A percentile compares a stretch with the other conserved stretches of the same genome.
Conservation (phyloP, 2,888 invertebrate genomes). For the Leptopterna dolabrata region DNA sequence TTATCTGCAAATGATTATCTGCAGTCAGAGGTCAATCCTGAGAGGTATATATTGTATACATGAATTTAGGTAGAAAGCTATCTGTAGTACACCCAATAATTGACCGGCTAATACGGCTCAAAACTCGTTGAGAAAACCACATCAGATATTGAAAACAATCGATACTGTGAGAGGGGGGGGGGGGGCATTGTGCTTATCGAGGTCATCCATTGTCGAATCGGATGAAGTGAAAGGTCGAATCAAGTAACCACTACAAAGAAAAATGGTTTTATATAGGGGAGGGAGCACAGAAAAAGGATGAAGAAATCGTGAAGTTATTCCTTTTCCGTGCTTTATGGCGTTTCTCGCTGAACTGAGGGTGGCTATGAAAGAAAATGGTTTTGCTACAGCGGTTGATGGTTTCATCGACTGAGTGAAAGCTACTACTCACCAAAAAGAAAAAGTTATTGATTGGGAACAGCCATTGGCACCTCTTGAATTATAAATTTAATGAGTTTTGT, state of each 20-base stretch:
- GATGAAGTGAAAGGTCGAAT: neutral
- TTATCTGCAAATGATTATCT: too few species aligned
- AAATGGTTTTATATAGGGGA: neutral
- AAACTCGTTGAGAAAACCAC: too few species aligned
- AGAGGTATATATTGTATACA: too few species aligned
- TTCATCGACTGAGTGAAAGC: neutral
- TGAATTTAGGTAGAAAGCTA: too few species aligned
- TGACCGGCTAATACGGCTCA: too few species aligned
- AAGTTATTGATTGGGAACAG: neutral
- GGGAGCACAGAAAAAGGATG: neutral
- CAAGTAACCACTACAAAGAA: neutral
- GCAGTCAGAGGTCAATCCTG: too few species aligned
- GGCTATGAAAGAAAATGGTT: neutral
- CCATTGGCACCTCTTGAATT: neutral
- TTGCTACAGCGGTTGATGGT: neutral
- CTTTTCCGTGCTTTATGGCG: slow-evolving; percentile 2
- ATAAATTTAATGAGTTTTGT: neutral
- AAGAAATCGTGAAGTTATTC: neutral
- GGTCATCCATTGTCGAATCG: neutral
- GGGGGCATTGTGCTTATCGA: neutral
- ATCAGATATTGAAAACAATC: neutral
- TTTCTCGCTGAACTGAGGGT: neutral
- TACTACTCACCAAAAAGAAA: neutral
- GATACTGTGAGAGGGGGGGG: neutral
- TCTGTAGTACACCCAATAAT: too few species aligned